Evolutionary conservation across 2,113 vertebrate species (phyloP), one percentile per base, ranked within the genome.

Genomic region (Gopherus flavomarginatus): DNA sequence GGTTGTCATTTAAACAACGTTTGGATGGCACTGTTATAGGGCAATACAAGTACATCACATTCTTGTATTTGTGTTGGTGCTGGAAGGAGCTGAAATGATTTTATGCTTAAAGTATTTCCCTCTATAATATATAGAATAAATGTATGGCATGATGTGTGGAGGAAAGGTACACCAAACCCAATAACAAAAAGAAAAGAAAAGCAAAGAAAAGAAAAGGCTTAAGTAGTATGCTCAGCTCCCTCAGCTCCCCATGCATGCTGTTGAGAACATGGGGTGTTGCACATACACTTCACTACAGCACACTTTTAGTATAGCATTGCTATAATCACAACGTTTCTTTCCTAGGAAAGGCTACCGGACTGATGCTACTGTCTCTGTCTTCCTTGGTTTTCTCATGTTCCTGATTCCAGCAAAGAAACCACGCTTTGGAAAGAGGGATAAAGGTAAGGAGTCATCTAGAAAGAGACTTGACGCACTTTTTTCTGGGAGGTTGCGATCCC

Each of bases 361-460:
- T 0, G 99, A 99, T 7, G 99, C 99, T n/a, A 99, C 99, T 0
- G 99, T 99, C 59, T 99, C 99, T 1, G 97, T 99, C 77, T 98
- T 99, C 85, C 98, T 99, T 9, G 99, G 99, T 7, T 99, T 99
- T 97, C 99, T 99, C 84, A 99, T 99, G 96, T 99, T 99, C 98
- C 98, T 99, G 95, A 99, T 99, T 86, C 99, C 99, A 54, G 99
- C 99, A 17, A 99, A 98, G 94, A 99, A 98, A 65, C 99, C 99
- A 9, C 97, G 98, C 77, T 98, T 98, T 95, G 95, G 98, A 69
- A 98, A 96, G 89, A 97, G 85, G 83, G 95, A 84, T 56, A 94
- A 98, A 90, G 99, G 99, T 99, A 86, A 98, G 13, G 8, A 44
- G 38, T 6, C 12, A 78, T 5, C 14, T 81, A 78, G 75, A 83